Evolutionary conservation across 2,113 vertebrate genomes (phyloP).

Genomic region (Excalfactoria chinensis): DNA sequence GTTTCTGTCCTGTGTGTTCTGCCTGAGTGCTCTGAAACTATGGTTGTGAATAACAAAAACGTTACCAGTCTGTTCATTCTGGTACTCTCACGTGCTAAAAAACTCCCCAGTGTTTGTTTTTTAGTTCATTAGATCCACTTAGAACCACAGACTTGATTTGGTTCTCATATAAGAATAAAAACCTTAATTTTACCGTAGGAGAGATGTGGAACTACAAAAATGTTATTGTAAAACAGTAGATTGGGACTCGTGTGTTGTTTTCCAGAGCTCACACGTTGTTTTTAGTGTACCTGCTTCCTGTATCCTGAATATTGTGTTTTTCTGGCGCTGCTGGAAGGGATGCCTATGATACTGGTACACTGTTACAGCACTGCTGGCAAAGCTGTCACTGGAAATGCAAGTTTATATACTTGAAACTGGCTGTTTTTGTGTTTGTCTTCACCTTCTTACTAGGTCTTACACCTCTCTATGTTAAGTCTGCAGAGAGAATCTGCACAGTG

Average conservation of each 20-base stretch:
- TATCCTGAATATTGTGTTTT: neutral
- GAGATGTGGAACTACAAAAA: neutral
- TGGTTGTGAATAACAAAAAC: neutral
- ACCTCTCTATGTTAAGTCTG: neutral
- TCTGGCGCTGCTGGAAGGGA: neutral
- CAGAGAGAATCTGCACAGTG: neutral
- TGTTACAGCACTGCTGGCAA: neutral
- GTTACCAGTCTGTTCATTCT: neutral
- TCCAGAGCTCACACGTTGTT: neutral
- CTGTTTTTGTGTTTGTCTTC: neutral
- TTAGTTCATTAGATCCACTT: neutral
- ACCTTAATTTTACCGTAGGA: neutral
- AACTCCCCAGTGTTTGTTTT: neutral
- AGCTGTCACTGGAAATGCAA: neutral
- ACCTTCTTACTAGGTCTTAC: neutral
- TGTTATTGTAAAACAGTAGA: neutral
- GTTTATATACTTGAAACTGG: neutral
- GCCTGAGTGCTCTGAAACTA: neutral
- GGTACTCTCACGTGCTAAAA: neutral
- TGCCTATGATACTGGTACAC: neutral
- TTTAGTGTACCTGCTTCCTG: neutral
- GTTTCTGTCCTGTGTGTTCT: neutral
- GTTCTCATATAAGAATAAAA: neutral
- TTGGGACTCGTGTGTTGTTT: neutral
- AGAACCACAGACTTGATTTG: neutral